Percentiles rank a stretch among this genome's conserved stretches.
These are phyloP conservation scores for Hanleya hanleyi DNA, from an alignment of 2,888 invertebrate genomes.

Conservation along the genomic window DNA sequence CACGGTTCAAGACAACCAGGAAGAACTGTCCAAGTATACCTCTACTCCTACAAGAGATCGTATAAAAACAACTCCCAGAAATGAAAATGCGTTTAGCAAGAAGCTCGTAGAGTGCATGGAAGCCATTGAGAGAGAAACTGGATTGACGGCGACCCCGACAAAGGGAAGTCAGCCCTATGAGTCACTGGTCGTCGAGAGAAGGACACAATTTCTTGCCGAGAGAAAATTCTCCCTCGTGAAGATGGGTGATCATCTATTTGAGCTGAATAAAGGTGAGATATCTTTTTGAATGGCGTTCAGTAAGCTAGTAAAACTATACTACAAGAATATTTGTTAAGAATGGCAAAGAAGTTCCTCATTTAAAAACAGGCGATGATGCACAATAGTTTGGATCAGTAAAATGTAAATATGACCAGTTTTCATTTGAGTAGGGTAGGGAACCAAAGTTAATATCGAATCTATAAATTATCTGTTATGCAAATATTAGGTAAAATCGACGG, in stretches of 20 bases:
- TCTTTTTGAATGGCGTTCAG: no score
- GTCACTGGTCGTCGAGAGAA: not conserved
- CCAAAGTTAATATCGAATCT: no score
- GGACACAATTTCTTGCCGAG: not conserved
- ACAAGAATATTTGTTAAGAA: no score
- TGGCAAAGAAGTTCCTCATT: no score
- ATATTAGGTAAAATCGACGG: no score
- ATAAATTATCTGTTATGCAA: no score
- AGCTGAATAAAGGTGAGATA: not conserved
- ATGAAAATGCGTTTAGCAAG: not conserved
- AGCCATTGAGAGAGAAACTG: not conserved
- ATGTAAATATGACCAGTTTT: no score
- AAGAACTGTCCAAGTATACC: not conserved
- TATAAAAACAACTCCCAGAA: not conserved
- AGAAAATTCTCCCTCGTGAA: not conserved
- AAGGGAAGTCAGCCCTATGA: not conserved
- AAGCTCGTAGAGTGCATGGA: not conserved
- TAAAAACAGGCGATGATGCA: no score
- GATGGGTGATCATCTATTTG: not conserved
- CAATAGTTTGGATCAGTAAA: no score
- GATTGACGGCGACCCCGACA: not conserved
- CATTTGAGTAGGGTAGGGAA: no score
- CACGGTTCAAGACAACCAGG: not conserved
- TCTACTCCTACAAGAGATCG: not conserved
- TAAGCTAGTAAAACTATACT: no score